Base-by-base conservation (phyloP, 2,888 invertebrate genomes). In the Nebria brevicollis region DNA sequence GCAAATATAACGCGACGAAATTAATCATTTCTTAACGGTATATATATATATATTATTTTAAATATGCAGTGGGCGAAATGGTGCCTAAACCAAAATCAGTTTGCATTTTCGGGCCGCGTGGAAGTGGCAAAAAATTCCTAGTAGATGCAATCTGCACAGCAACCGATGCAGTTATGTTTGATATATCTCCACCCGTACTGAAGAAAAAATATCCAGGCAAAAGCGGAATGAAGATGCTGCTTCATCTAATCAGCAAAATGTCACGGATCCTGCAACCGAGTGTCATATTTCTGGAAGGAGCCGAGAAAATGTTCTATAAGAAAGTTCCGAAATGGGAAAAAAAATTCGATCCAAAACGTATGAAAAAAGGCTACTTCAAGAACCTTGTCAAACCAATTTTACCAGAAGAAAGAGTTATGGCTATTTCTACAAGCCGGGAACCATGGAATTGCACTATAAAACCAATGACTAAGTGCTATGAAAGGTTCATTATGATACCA, bases 91-190 rank as follows among this genome's bases (percentile, higher is more conserved):
- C 89, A 8, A 90, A 91, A 87, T 92, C 94, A 0, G 92, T 95
- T 26, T 87, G 95, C 77, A 89, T 96, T 26, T 93, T 92, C 42
- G 96, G 96, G 0, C 93, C 95, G 0, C 90, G 92, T 75, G 91
- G 92, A 42, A 90, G 91, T 64, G 96, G 96, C 0, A 96, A 96
- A 88, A 92, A 91, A 85, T 91, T 94, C 82, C 88, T 96, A 77
- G 92, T 93, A 0, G 91, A 95, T 85, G 94, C 95, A 0, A 90
- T 96, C 42, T 95, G 95, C 83, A 93, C 93, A 1, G 95, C 95
- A 89, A 92, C 94, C 1, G 93, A 94, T 75, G 93, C 95, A 4
- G 93, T 95, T 68, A 87, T 96, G 13, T 94, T 96, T 86, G 95
- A 96, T 85, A 88, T 96, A 13, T 94, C 95, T 0, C 94, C 95